phyloP scores from a whole-genome alignment of 2,797 vertebrate genomes.

The Graptemys geographica region DNA sequence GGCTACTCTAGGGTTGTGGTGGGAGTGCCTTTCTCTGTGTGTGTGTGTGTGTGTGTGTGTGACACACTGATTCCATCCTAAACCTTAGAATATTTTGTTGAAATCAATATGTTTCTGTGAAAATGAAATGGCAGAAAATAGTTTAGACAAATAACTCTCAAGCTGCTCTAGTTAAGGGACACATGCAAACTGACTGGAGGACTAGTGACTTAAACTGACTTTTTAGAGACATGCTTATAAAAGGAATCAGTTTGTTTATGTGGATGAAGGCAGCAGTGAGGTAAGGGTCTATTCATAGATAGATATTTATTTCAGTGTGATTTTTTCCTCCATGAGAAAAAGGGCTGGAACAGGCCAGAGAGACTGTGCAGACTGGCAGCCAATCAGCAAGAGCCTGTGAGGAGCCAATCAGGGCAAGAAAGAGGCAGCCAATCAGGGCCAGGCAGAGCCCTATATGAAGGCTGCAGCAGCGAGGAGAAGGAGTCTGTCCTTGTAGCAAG shows the following conservation, averaged over 20 bases:
- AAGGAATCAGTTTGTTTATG: neutral
- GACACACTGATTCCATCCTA: neutral
- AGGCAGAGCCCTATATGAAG: too few relatives aligned
- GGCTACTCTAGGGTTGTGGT: neutral
- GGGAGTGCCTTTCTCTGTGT: neutral
- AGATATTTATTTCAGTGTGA: neutral
- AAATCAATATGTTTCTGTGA: neutral
- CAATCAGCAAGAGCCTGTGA: too few relatives aligned
- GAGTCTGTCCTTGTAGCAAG: too few relatives aligned
- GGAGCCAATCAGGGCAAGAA: too few relatives aligned
- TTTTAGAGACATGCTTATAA: neutral
- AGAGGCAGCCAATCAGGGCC: too few relatives aligned
- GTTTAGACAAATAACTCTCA: neutral
- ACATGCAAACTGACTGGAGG: neutral
- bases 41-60: too few relatives aligned
- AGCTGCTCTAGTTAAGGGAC: neutral
- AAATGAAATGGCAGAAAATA: neutral
- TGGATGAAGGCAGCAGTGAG: neutral
- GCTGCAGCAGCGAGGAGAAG: too few relatives aligned
- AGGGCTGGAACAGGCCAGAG: too few relatives aligned
- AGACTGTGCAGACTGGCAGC: too few relatives aligned
- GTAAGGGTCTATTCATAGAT: neutral
- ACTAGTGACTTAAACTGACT: neutral
- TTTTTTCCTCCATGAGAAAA: too few relatives aligned
- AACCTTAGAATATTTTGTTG: neutral